Evolutionary conservation across 2,888 invertebrate genomes (phyloP).

Genomic region (Xestobium rufovillosum): DNA sequence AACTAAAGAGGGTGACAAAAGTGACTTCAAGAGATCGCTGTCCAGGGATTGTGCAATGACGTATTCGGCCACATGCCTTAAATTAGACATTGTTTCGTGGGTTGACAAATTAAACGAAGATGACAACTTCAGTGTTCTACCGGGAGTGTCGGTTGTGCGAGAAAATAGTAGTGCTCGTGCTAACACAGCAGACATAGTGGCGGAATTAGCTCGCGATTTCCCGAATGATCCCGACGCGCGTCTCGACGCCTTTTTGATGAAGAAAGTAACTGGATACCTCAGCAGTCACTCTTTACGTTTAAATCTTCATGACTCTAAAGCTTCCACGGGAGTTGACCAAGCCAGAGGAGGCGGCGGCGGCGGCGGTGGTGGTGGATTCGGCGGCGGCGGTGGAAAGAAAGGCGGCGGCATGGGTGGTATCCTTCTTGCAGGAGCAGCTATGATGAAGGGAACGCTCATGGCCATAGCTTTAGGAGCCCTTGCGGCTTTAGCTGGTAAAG

Average conservation of each 20-base stretch:
- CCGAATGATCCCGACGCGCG: conserved; percentile 66
- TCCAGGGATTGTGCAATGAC: conserved; percentile 47
- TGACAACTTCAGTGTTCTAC: conserved; percentile 57
- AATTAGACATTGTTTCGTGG: conserved; percentile 64
- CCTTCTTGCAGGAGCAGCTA: conserved; percentile 44
- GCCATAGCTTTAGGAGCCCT: conserved; percentile 64
- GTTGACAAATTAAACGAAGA: conserved; percentile 63
- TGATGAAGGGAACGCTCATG: conserved; percentile 58
- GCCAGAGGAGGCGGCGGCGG: conserved; percentile 34
- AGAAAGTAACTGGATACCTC: conserved; percentile 59
- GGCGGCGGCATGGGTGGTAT: conserved; percentile 47
- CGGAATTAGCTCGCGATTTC: conserved; percentile 62
- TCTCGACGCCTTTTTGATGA: conserved; percentile 62
- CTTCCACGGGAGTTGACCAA: conserved; percentile 13
- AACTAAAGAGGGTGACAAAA: conserved; percentile 12
- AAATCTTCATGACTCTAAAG: conserved; percentile 45
- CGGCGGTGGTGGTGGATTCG: conserved; percentile 41
- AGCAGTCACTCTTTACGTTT: conserved; percentile 64
- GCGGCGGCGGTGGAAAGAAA: conserved; percentile 43
- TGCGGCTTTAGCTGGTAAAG: conserved; percentile 73
- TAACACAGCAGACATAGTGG: conserved; percentile 57
- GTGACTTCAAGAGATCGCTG: conserved; percentile 30
- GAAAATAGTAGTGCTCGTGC: conserved; percentile 44
- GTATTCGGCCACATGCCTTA: conserved; percentile 64
- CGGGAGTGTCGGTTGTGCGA: conserved; percentile 64